Percentiles rank a stretch among this genome's conserved stretches.
Evolutionary conservation across 1,140 invertebrate genomes (phyloP).

Genomic region (Drosophila asahinai): DNA sequence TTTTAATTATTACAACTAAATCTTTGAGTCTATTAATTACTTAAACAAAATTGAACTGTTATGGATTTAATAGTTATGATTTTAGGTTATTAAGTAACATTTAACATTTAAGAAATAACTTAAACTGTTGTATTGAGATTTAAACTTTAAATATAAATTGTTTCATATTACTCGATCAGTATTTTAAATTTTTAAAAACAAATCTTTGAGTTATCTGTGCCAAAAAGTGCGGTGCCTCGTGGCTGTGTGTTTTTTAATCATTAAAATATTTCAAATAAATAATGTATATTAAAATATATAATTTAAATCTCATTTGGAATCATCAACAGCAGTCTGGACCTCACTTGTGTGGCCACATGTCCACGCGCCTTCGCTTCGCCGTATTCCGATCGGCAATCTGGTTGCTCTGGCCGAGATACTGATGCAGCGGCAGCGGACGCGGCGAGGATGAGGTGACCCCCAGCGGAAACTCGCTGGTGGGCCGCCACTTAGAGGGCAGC

Average conservation of each 20-base stretch:
- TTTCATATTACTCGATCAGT: background rate
- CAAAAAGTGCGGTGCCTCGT: background rate
- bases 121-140: too few relatives aligned
- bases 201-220: background rate
- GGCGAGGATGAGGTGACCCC: conserved; percentile 62
- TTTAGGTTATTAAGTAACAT: too few relatives aligned
- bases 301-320: background rate
- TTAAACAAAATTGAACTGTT: too few relatives aligned
- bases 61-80: too few relatives aligned
- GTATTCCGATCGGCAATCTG: conserved; percentile 19
- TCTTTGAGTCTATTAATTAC: too few relatives aligned
- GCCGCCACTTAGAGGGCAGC: conserved; percentile 68
- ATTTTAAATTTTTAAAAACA: too few relatives aligned
- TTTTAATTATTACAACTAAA: too few relatives aligned
- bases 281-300: conserved; percentile 9
- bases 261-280: conserved; percentile 23
- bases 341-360: conserved; percentile 57
- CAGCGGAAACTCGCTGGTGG: conserved; percentile 32
- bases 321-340: background rate
- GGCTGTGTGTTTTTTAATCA: conserved; percentile 9
- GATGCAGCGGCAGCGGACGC: conserved; percentile 64
- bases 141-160: too few relatives aligned
- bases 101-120: too few relatives aligned
- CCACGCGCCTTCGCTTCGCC: conserved; percentile 24
- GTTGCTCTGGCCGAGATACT: conserved; percentile 52